These are phyloP conservation scores for Alligator sinensis DNA, from an alignment of 2,113 vertebrate genomes.

Conservation along the genomic window DNA sequence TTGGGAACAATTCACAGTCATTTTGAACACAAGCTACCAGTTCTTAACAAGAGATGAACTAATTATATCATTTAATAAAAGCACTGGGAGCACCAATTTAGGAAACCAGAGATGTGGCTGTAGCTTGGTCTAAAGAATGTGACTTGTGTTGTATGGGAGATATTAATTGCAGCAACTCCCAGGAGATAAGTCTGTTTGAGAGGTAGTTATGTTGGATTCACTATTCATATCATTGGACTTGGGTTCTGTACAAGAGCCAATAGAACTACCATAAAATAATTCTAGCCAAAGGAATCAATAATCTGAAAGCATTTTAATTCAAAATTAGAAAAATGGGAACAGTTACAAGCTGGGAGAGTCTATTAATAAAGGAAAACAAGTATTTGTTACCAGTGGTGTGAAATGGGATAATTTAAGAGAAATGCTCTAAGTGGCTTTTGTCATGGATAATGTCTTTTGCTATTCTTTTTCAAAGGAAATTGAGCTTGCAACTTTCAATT, in stretches of 20 bases:
- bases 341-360: slow-evolving; percentile 38
- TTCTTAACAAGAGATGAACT: slow-evolving; percentile 51
- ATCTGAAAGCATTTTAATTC: slow-evolving; percentile 44
- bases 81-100: slow-evolving; percentile 25
- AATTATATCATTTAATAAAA: slow-evolving; percentile 64
- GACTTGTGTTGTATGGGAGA: slow-evolving; percentile 1
- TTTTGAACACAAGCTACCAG: slow-evolving; percentile 27
- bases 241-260: slow-evolving; percentile 19
- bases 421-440: slow-evolving; percentile 63
- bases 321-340: slow-evolving; percentile 48
- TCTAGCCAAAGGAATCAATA: slow-evolving; percentile 50
- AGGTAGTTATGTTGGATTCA: slow-evolving; percentile 18
- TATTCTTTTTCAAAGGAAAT: slow-evolving; percentile 47
- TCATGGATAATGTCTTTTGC: slow-evolving; percentile 55
- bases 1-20: not conserved
- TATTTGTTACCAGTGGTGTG: slow-evolving; percentile 61
- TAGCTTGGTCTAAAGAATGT: slow-evolving; percentile 39
- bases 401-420: slow-evolving; percentile 69
- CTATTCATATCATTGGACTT: not conserved
- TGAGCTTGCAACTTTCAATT: slow-evolving; percentile 57
- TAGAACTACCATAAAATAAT: slow-evolving; percentile 19
- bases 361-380: slow-evolving; percentile 67
- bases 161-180: slow-evolving; percentile 11
- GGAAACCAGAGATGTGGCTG: not conserved
- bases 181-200: slow-evolving; percentile 2